Base-by-base conservation (phyloP, 1,140 invertebrate genomes). In the Macrotrachela quadricornifera region DNA sequence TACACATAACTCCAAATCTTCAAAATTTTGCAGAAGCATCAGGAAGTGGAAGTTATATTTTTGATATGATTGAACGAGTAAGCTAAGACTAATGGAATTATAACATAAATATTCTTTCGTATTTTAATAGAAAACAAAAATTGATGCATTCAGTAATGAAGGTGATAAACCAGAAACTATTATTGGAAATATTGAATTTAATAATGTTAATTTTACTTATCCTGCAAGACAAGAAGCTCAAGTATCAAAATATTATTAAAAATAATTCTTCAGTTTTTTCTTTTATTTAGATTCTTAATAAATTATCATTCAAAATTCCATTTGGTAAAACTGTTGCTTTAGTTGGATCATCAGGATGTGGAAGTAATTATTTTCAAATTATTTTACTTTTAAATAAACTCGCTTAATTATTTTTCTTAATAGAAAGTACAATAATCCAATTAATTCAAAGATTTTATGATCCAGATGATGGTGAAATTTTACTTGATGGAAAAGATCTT, bases 281-380 rank as follows among this genome's bases (percentile, higher is more conserved):
- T 30, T 30, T 2, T 30, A 58, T 64, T 6, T 56, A 58, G 6
- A 70, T 79, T 40, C 61, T 54, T 61, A 79, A 73, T 38, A 65
- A 68, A 6, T 57, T 79, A 4, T 64, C 65, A 55, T 58, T 80
- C 13, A 64, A 64, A 1, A 70, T 80, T 0, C 61, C 73, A 30
- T 64, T 70, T 17, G 83, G 83, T 1, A 75, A 82, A 65, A 85
- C 80, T 1, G 70, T 85, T 0, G 85, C 85, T 0, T 64, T 92
- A 38, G 83, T 90, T 3, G 85, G 86, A 1, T 68, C 78, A 0
- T 85, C 81, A 50, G 85, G 85, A 1, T 88, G 83, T 69, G 86
- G 85, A 16, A 30, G 21, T 30, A 30, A 4, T 2, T 30, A 4
- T 4, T 30, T 30, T 2, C 2, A 30, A 30, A 30, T 30, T 30